A percentile compares a stretch with the other conserved stretches of the same genome.
Evolutionary conservation across 2,888 invertebrate genomes (phyloP).

Genomic region (Amphipoea oculea): DNA sequence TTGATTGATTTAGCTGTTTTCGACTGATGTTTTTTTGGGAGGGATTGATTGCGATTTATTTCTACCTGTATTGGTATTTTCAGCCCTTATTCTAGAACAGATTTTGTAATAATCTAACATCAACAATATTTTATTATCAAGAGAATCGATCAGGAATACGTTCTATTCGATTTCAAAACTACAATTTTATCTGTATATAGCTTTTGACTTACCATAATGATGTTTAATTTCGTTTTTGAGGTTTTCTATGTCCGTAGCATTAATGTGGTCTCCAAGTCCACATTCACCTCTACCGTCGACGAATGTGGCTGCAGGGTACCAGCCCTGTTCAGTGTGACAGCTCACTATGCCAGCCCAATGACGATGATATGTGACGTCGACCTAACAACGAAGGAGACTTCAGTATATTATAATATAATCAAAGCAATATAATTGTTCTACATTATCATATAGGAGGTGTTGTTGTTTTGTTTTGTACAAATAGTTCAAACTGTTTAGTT

Average conservation of each 20-base stretch:
- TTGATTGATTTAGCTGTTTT: neutral
- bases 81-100: neutral
- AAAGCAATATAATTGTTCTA: neutral
- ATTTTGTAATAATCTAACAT: neutral
- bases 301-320: slow-evolving; percentile 94
- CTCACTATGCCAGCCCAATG: slow-evolving; percentile 93
- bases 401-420: neutral
- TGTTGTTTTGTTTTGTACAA: neutral
- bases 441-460: neutral
- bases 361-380: slow-evolving; percentile 65
- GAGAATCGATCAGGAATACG: neutral
- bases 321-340: slow-evolving; percentile 92
- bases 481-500: neutral
- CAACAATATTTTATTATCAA: neutral
- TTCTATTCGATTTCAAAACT: neutral
- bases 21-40: neutral
- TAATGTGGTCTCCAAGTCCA: slow-evolving; percentile 83
- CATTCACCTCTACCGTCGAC: slow-evolving; percentile 91
- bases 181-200: neutral
- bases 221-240: slow-evolving; percentile 88
- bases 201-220: slow-evolving; percentile 83
- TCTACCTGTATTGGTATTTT: neutral
- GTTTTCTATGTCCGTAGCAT: slow-evolving; percentile 89
- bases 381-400: slow-evolving; percentile 59
- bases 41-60: neutral